A percentile compares a stretch with the other conserved stretches of the same genome.
Evolutionary conservation across 2,113 vertebrate species (phyloP).

Genomic region (Craseonycteris thonglongyai): DNA sequence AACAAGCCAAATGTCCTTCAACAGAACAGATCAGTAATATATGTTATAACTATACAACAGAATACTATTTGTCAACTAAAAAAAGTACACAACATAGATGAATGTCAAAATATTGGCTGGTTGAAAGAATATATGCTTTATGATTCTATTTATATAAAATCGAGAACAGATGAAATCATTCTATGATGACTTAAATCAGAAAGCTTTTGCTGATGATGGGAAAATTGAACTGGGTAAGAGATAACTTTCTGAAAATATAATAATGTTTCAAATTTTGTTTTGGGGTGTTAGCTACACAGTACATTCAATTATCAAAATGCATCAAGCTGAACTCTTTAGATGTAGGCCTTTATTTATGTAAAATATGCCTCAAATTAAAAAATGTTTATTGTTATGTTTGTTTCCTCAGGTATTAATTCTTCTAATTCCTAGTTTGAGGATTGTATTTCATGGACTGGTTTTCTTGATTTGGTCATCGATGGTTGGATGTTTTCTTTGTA

Average conservation of each 20-base stretch:
- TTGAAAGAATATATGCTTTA: neutral
- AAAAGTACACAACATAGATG: neutral
- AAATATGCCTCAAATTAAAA: neutral
- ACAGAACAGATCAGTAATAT: neutral
- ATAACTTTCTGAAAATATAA: neutral
- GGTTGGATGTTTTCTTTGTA: neutral
- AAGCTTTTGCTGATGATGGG: neutral
- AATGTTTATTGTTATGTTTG: neutral
- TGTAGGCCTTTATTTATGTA: neutral
- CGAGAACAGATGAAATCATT: neutral
- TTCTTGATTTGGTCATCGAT: neutral
- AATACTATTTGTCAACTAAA: neutral
- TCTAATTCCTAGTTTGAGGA: neutral
- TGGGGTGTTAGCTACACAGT: neutral
- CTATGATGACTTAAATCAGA: neutral
- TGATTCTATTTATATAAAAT: neutral
- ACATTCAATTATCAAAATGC: neutral
- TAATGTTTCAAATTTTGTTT: neutral
- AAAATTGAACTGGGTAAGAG: neutral
- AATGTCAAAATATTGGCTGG: neutral
- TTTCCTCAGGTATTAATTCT: neutral
- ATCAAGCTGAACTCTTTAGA: neutral
- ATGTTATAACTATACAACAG: neutral
- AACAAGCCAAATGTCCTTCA: constrained; percentile 13
- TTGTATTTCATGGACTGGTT: neutral